Evolutionary conservation across 2,113 vertebrate species (phyloP).

Genomic region (Nycticebus coucang): DNA sequence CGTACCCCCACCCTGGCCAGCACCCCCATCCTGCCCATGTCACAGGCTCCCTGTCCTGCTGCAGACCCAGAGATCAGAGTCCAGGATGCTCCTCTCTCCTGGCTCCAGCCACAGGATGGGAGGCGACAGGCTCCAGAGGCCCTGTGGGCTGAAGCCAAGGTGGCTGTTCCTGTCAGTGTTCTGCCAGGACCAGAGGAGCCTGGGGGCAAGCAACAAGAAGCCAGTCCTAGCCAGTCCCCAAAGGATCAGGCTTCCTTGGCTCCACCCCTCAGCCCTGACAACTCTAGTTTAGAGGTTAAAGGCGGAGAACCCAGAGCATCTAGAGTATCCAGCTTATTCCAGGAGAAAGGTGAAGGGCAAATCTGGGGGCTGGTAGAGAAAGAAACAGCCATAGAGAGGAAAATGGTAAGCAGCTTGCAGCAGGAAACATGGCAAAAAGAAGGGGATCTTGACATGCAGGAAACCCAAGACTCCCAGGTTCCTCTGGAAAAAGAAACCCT

Average conservation of each 20-base stretch:
- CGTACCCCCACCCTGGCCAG: conserved; percentile 72
- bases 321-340: neutral
- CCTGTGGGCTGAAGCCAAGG: conserved; percentile 4
- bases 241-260: neutral
- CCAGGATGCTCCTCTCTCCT: conserved; percentile 26
- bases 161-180: neutral
- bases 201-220: neutral
- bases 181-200: conserved; percentile 61
- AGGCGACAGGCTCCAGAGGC: conserved; percentile 40
- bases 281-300: conserved; percentile 49
- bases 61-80: neutral
- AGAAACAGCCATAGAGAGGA: conserved; percentile 33
- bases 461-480: neutral
- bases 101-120: conserved; percentile 43
- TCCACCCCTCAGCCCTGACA: conserved; percentile 16
- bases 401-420: neutral
- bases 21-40: conserved; percentile 68
- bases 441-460: neutral
- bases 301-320: conserved; percentile 10
- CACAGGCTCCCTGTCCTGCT: conserved; percentile 35
- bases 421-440: conserved; percentile 30
- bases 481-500: conserved; percentile 23
- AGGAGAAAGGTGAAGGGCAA: conserved; percentile 55
- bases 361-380: conserved; percentile 38
- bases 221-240: neutral